These are phyloP conservation scores for Gorsachius magnificus DNA, from an alignment of 2,797 vertebrate genomes.

Conservation along the genomic window DNA sequence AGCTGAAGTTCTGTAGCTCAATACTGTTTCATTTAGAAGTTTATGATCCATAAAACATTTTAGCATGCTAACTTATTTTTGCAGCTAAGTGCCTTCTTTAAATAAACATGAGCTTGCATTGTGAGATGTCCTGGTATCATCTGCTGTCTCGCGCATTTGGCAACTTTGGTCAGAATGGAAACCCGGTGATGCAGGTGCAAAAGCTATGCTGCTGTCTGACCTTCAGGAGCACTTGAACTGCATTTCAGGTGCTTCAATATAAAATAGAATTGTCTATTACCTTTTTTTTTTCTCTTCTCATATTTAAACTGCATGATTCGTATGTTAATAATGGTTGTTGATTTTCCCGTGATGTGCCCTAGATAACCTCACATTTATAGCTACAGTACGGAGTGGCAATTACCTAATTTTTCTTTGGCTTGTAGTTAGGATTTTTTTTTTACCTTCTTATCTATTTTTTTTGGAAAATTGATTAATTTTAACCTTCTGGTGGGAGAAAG, in stretches of 20 bases:
- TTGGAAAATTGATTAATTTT: not conserved
- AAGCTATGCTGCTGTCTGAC: not conserved
- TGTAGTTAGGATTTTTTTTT: not conserved
- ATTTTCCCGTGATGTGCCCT: not conserved
- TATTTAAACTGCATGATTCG: not conserved
- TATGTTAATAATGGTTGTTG: not conserved
- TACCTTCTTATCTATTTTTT: not conserved
- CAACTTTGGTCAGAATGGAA: not conserved
- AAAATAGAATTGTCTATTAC: not conserved
- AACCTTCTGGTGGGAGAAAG: not conserved
- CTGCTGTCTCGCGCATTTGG: not conserved
- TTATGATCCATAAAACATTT: not conserved
- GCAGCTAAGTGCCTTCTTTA: not conserved
- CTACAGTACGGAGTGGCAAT: not conserved
- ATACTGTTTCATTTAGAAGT: not conserved
- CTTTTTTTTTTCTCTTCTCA: not conserved
- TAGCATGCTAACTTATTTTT: not conserved
- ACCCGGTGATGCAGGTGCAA: not conserved
- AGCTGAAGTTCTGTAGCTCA: not conserved
- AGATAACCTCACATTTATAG: not conserved
- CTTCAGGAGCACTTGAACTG: not conserved
- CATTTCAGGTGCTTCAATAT: not conserved
- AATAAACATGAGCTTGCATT: not conserved
- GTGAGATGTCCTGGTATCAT: not conserved
- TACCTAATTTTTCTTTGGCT: not conserved